Evolutionary conservation across 2,113 vertebrate genomes (phyloP).

Genomic region (Campylomormyrus tamandua): DNA sequence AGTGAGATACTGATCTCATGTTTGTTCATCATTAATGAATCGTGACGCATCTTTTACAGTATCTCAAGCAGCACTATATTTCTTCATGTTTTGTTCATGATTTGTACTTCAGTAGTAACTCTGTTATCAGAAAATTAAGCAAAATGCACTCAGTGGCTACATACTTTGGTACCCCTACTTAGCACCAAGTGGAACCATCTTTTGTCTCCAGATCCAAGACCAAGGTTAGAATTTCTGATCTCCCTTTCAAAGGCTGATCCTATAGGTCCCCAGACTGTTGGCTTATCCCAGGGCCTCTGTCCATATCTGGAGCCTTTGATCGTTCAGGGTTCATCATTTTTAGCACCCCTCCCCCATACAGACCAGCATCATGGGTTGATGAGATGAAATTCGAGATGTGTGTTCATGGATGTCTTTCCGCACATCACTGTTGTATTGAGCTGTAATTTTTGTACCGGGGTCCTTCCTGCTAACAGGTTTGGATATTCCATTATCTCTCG

Average conservation of each 20-base stretch:
- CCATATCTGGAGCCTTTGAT: not conserved
- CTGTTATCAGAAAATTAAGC: not conserved
- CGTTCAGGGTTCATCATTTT: not conserved
- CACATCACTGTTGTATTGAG: not conserved
- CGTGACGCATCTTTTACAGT: not conserved
- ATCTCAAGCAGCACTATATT: not conserved
- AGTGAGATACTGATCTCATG: not conserved
- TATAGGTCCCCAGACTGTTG: not conserved
- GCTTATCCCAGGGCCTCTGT: not conserved
- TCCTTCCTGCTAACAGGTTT: not conserved
- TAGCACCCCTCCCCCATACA: not conserved
- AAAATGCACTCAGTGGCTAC: not conserved
- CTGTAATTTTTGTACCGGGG: not conserved
- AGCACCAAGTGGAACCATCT: not conserved
- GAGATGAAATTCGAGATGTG: not conserved
- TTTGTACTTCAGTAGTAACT: not conserved
- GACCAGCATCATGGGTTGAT: not conserved
- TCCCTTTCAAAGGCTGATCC: not conserved
- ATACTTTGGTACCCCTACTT: not conserved
- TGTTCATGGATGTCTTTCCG: not conserved
- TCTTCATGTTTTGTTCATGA: not conserved
- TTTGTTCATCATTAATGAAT: not conserved
- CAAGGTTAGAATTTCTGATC: not conserved
- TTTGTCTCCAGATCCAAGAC: not conserved
- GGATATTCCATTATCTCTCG: not conserved